phyloP scores from a whole-genome alignment of 2,797 vertebrate species.

The Nyctibius grandis region DNA sequence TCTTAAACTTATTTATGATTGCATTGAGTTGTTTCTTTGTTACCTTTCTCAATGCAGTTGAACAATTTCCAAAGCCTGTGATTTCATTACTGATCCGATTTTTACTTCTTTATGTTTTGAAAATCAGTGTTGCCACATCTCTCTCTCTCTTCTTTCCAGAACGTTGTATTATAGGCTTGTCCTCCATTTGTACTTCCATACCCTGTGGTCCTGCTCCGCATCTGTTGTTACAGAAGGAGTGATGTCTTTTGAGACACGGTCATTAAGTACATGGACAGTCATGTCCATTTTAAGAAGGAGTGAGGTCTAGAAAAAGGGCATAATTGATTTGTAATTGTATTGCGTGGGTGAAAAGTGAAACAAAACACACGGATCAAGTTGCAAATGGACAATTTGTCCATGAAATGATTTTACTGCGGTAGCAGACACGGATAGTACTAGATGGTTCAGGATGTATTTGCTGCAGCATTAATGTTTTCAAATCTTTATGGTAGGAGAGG shows the following conservation, averaged over 20 bases:
- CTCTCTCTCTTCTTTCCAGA: neutral
- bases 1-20: neutral
- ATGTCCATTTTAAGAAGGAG: neutral
- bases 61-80: neutral
- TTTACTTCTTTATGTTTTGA: neutral
- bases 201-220: neutral
- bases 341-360: neutral
- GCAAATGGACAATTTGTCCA: slow-evolving; percentile 14
- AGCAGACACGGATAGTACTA: neutral
- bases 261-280: neutral
- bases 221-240: neutral
- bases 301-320: neutral
- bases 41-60: neutral
- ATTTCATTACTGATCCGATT: neutral
- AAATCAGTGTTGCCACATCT: neutral
- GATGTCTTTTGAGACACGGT: neutral
- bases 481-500: neutral
- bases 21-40: neutral
- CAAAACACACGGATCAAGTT: neutral
- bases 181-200: neutral
- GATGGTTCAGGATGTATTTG: neutral
- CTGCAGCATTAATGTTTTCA: neutral
- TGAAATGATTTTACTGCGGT: neutral
- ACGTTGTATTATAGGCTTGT: rapidly evolving
- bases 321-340: neutral